phyloP scores from a whole-genome alignment of 1,140 invertebrate genomes.

The Zaprionus kolodkinae region DNA sequence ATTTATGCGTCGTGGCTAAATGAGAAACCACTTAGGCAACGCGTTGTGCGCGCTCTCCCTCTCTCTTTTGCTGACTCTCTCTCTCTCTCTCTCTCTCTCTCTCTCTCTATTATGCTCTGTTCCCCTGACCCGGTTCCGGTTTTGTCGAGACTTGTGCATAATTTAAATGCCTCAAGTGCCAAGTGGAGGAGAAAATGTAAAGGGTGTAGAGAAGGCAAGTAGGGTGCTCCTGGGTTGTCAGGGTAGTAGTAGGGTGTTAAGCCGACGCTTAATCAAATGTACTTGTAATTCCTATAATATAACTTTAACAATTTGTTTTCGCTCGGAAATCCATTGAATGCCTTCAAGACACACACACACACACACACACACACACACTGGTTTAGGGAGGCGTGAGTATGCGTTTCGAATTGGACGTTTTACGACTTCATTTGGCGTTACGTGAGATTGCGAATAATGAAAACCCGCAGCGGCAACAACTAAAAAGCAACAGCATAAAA shows the following conservation, averaged over 20 bases:
- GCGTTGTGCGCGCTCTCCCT: conserved; percentile 24
- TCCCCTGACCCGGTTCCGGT: conserved; percentile 41
- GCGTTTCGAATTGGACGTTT: conserved; percentile 49
- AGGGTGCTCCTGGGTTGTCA: too few relatives aligned
- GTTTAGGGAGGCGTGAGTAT: too few relatives aligned
- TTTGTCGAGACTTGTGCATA: conserved; percentile 51
- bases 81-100: too few relatives aligned
- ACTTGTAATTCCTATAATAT: conserved; percentile 56
- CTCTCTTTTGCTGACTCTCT: too few relatives aligned
- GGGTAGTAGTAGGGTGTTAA: background rate
- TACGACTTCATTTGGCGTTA: conserved; percentile 78
- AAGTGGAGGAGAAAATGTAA: background rate
- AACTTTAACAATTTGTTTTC: conserved; percentile 59
- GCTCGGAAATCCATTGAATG: conserved; percentile 38
- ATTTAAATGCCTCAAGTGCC: conserved; percentile 48
- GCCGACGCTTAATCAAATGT: conserved; percentile 53
- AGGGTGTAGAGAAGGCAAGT: background rate
- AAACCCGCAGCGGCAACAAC: conserved; percentile 53
- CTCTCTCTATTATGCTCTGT: conserved; percentile 13
- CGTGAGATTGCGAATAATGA: conserved; percentile 80
- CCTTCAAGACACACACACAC: conserved; percentile 2
- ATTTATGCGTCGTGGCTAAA: conserved; percentile 72
- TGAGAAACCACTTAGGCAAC: conserved; percentile 67
- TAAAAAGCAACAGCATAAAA: conserved; percentile 72
- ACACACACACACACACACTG: background rate